Percentiles rank a stretch among this genome's conserved stretches.
phyloP scores from a whole-genome alignment of 2,797 vertebrate species.

The Trachops cirrhosus region DNA sequence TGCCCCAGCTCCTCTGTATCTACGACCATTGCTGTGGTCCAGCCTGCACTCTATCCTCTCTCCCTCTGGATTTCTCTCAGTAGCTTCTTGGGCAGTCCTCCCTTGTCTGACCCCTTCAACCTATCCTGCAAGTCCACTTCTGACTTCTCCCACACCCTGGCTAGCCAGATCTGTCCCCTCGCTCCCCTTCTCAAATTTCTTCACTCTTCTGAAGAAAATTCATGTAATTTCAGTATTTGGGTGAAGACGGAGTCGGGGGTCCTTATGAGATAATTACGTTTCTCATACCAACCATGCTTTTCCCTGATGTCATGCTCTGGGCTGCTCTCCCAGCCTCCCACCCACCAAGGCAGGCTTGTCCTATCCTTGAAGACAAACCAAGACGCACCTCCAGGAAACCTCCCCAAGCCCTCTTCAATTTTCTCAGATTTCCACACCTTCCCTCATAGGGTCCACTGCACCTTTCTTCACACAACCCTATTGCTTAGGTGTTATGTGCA shows the following conservation, averaged over 20 bases:
- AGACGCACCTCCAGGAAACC: not conserved
- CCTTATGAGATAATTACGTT: not conserved
- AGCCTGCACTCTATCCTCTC: not conserved
- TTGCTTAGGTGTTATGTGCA: not conserved
- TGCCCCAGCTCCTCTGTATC: not conserved
- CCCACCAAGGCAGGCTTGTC: not conserved
- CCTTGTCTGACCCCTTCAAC: not conserved
- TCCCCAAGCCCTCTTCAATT: not conserved
- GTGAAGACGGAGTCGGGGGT: not conserved
- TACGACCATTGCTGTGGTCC: not conserved
- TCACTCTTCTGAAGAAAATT: not conserved
- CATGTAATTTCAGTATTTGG: not conserved
- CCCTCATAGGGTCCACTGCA: not conserved
- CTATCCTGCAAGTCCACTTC: not conserved
- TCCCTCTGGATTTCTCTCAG: not conserved
- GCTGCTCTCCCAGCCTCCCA: not conserved
- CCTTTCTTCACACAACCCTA: not conserved
- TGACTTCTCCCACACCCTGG: not conserved
- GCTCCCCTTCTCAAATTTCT: not conserved
- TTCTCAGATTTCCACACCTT: not conserved
- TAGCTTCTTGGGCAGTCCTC: not conserved
- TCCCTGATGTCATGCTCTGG: not conserved
- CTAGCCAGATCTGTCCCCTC: not conserved
- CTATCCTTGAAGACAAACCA: not conserved
- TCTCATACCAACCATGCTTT: not conserved